Evolutionary conservation across 23 tunicate species (phyloP).

Genomic region (Ascidia mentula): DNA sequence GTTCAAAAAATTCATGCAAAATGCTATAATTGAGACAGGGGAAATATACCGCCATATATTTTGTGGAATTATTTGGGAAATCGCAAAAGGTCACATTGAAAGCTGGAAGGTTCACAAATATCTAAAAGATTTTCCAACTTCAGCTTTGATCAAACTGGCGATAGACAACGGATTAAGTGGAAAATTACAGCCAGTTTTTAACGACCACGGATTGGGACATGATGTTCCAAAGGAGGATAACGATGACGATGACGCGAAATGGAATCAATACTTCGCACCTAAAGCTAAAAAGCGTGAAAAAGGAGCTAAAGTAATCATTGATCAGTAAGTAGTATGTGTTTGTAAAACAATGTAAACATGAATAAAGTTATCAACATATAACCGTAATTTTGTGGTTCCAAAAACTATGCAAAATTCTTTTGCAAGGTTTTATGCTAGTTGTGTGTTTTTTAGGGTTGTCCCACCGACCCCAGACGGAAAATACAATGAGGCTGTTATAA

Average conservation of each 20-base stretch:
- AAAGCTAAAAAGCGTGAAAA: not conserved
- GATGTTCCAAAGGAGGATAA: not conserved
- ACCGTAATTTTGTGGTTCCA: not conserved
- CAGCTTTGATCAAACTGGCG: not conserved
- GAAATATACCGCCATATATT: not conserved
- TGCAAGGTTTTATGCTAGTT: no score
- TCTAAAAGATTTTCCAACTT: not conserved
- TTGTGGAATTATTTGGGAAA: not conserved
- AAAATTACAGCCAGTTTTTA: not conserved
- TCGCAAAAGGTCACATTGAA: not conserved
- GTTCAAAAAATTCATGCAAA: not conserved
- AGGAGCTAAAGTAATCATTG: not conserved
- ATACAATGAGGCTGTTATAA: not conserved
- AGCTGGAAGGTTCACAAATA: not conserved
- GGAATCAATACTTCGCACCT: no score
- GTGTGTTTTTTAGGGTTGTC: not conserved
- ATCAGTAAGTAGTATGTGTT: not conserved
- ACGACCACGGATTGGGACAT: not conserved
- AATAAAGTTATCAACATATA: not conserved
- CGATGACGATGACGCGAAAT: not conserved
- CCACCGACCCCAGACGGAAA: not conserved
- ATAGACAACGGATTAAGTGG: not conserved
- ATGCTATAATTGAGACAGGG: not conserved
- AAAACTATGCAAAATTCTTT: no score
- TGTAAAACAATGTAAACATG: not conserved